These are phyloP conservation scores for Hippocampus comes DNA, from an alignment of 2,113 vertebrate species.

Conservation along the genomic window DNA sequence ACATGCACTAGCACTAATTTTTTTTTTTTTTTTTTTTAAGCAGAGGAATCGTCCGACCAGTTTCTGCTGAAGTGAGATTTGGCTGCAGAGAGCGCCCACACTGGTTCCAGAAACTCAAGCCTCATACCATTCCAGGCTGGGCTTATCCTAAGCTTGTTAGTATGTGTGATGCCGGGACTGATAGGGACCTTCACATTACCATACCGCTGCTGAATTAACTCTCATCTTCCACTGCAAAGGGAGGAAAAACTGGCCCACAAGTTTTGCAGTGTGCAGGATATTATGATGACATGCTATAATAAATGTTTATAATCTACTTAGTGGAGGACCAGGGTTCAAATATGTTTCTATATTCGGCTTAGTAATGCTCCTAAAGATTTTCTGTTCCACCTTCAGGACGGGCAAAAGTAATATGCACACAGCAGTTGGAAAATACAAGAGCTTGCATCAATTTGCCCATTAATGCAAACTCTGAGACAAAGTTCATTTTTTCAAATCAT, in stretches of 20 bases:
- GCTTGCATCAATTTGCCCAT: neutral
- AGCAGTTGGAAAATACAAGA: constrained; percentile 54
- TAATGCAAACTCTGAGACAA: neutral
- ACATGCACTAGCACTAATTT: constrained; percentile 78
- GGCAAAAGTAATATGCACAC: constrained; percentile 55
- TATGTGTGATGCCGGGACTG: constrained; percentile 91
- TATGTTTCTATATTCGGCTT: constrained; percentile 93
- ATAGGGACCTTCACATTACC: constrained; percentile 92
- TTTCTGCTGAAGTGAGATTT: constrained; percentile 99
- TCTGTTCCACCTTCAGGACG: constrained; percentile 47
- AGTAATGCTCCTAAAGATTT: constrained; percentile 84
- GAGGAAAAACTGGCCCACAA: constrained; percentile 89
- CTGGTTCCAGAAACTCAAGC: constrained; percentile 99
- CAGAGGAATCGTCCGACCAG: constrained; percentile 71
- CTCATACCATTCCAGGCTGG: constrained; percentile 96
- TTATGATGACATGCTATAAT: constrained; percentile 99
- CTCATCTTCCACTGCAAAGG: constrained; percentile 94
- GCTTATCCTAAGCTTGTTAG: constrained; percentile 99
- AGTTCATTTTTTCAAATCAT: neutral
- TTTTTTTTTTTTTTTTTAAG: constrained; percentile 60
- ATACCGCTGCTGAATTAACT: constrained; percentile 99
- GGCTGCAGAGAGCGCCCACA: constrained; percentile 82
- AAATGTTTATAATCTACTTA: constrained; percentile 99
- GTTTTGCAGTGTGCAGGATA: constrained; percentile 95
- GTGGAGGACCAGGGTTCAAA: constrained; percentile 83